Conservation (phyloP, 2,113 vertebrate genomes). For the Prolemur simus region DNA sequence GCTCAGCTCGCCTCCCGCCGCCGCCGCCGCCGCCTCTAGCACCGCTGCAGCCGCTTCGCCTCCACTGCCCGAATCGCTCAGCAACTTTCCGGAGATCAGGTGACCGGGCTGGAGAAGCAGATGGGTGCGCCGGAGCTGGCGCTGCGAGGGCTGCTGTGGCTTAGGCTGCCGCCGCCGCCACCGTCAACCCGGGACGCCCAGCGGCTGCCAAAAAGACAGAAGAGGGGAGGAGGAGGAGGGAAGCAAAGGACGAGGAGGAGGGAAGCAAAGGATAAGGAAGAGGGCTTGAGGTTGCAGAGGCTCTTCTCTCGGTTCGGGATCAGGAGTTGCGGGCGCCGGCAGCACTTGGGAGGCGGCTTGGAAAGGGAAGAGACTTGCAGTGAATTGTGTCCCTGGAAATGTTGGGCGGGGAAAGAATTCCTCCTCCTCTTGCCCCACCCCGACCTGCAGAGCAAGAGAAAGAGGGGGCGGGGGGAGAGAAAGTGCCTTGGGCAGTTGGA, state of each 20-base stretch:
- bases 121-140: slow-evolving; percentile 35
- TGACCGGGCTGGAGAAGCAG: not conserved
- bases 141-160: slow-evolving; percentile 73
- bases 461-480: too few relatives aligned
- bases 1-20: slow-evolving; percentile 88
- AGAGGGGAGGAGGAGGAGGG: slow-evolving; percentile 70
- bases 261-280: not conserved
- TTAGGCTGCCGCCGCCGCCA: slow-evolving; percentile 84
- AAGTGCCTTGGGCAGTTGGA: too few relatives aligned
- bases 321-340: slow-evolving; percentile 28
- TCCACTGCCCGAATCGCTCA: slow-evolving; percentile 42
- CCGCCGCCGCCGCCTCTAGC: slow-evolving; percentile 31
- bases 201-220: slow-evolving; percentile 86
- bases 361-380: slow-evolving; percentile 4
- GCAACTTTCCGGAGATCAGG: slow-evolving; percentile 62
- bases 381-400: too few relatives aligned
- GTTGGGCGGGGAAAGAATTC: too few relatives aligned
- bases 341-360: slow-evolving; percentile 43
- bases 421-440: too few relatives aligned
- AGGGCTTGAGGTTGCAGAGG: not conserved
- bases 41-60: slow-evolving; percentile 80
- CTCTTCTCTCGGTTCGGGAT: not conserved
- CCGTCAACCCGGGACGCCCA: slow-evolving; percentile 91
- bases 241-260: not conserved
- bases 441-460: too few relatives aligned